phyloP scores from a whole-genome alignment of 2,797 vertebrate species.

The Huso huso region DNA sequence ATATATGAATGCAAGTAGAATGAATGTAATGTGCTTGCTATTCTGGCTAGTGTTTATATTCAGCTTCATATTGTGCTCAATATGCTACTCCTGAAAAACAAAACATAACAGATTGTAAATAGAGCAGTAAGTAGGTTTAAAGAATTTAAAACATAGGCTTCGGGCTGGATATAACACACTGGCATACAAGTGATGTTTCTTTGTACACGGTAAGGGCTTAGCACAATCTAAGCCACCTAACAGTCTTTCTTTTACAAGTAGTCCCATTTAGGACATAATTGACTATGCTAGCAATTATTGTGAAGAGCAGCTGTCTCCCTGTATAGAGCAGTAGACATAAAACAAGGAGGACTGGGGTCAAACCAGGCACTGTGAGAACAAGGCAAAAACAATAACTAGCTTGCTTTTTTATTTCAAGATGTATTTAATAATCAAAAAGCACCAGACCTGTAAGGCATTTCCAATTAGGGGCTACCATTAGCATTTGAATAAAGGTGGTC shows the following conservation, averaged over 20 bases:
- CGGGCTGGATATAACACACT: no score
- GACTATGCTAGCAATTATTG: slow-evolving; percentile 63
- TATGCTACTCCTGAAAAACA: no score
- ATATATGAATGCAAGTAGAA: no score
- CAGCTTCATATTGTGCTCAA: no score
- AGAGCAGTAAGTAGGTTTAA: no score
- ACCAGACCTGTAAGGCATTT: slow-evolving; percentile 51
- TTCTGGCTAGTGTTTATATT: no score
- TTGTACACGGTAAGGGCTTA: slow-evolving; percentile 55
- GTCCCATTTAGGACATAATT: slow-evolving; percentile 73
- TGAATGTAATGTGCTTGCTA: no score
- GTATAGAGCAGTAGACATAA: slow-evolving; percentile 52
- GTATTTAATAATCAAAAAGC: slow-evolving; percentile 52
- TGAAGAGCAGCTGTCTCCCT: slow-evolving; percentile 68
- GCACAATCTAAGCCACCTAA: slow-evolving; percentile 60
- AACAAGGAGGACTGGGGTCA: slow-evolving; percentile 57
- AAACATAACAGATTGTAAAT: no score
- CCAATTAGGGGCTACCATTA: slow-evolving; percentile 50
- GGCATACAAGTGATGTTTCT: slow-evolving; percentile 21
- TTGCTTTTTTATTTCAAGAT: slow-evolving; percentile 40
- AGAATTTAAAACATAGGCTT: no score
- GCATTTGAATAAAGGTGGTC: slow-evolving; percentile 48
- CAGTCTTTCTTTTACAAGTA: slow-evolving; percentile 66
- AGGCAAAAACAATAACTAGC: slow-evolving; percentile 43
- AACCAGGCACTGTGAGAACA: slow-evolving; percentile 44